phyloP scores from a whole-genome alignment of 2,797 vertebrate genomes.

The Chlorospingus semifuscus region DNA sequence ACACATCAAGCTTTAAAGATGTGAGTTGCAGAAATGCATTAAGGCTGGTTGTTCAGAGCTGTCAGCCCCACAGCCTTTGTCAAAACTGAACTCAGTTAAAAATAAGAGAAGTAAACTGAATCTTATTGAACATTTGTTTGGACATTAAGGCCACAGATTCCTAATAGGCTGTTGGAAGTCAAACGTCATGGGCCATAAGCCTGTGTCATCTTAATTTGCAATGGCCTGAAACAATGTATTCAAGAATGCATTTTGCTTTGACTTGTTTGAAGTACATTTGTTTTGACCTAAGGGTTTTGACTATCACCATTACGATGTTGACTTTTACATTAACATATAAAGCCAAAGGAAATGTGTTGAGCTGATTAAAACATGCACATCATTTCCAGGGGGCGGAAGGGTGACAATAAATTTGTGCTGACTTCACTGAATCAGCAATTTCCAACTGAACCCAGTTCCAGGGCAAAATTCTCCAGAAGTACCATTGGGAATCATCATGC shows the following conservation, averaged over 20 bases:
- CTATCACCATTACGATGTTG: background rate
- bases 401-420: background rate
- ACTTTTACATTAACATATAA: slow-evolving; percentile 12
- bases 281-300: slow-evolving; percentile 33
- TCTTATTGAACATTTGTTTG: background rate
- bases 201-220: background rate
- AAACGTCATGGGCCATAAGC: background rate
- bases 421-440: slow-evolving; percentile 8
- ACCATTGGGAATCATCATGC: accelerated
- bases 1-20: slow-evolving; percentile 39
- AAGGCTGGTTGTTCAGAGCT: slow-evolving; percentile 15
- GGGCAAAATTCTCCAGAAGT: background rate
- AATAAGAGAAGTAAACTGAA: background rate
- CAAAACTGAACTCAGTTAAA: background rate
- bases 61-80: background rate
- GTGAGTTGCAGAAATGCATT: slow-evolving; percentile 14
- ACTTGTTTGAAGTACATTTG: background rate
- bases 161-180: background rate
- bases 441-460: background rate
- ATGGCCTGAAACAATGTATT: background rate
- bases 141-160: background rate
- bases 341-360: background rate
- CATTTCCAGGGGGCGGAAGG: background rate
- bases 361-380: background rate
- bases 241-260: background rate